phyloP scores from a whole-genome alignment of 2,797 vertebrate species.

The Melanotaenia nigrans region DNA sequence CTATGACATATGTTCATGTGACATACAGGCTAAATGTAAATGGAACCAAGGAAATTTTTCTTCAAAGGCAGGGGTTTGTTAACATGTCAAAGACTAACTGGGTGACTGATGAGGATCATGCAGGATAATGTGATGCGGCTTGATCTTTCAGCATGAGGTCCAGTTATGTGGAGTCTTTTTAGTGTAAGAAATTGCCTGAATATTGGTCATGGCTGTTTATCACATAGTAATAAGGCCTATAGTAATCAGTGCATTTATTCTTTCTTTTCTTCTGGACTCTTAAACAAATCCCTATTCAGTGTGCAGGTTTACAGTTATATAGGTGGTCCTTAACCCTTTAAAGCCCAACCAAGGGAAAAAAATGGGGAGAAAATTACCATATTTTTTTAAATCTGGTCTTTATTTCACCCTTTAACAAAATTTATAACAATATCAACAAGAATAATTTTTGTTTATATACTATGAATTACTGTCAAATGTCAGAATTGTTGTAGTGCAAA shows the following conservation, averaged over 20 bases:
- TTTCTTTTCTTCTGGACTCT: not conserved
- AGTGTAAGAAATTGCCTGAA: not conserved
- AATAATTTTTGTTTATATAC: too few species aligned
- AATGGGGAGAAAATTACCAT: too few species aligned
- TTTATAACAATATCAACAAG: too few species aligned
- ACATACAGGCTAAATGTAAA: constrained; percentile 38
- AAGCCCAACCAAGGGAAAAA: too few species aligned
- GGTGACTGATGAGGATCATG: constrained; percentile 43
- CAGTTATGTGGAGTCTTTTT: constrained; percentile 18
- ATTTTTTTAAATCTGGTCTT: too few species aligned
- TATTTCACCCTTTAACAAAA: too few species aligned
- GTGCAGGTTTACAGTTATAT: too few species aligned
- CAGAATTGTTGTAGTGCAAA: too few species aligned
- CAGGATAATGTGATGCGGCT: constrained; percentile 24
- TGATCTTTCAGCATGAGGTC: constrained; percentile 13
- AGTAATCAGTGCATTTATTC: not conserved
- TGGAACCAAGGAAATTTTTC: constrained; percentile 29
- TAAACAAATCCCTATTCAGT: too few species aligned
- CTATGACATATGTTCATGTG: constrained; percentile 51
- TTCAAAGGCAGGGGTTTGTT: constrained; percentile 43
- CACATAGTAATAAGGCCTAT: not conserved
- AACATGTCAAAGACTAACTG: constrained; percentile 58
- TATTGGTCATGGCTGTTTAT: not conserved
- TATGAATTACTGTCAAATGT: too few species aligned
- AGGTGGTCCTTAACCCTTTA: too few species aligned